Base-by-base conservation (phyloP, 2,888 invertebrate species). In the Brachypterus glaber region DNA sequence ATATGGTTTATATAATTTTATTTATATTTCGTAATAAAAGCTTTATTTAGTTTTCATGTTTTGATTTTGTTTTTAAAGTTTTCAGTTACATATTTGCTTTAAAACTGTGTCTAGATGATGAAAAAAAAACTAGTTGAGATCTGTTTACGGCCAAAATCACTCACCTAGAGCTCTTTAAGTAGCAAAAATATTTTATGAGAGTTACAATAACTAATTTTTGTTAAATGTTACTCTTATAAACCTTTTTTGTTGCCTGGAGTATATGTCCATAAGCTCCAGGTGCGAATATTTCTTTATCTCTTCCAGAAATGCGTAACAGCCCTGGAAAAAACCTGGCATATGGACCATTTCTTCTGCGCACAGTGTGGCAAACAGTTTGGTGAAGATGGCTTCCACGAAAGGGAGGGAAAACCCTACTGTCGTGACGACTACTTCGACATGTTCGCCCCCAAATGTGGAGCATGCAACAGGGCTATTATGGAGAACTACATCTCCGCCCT, bases 341-440 rank as follows among this genome's bases (percentile, higher is more conserved):
- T 95, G 57, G 96, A 97, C 65, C 96, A 96, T 69, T 97, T 97
- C 76, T 90, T 93, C 74, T 97, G 97, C 69, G 90, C 91, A 46
- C 91, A 93, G 60, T 97, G 97, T 64, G 93, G 93, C 29, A 87
- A 90, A 62, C 90, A 90, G 62, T 95, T 97, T 61, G 96, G 95
- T 8, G 95, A 96, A 55, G 93, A 95, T 45, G 96, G 96, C 25
- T 97, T 96, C 75, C 96, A 97, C 69, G 97, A 97, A 64, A 75
- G 86, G 52, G 90, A 91, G 54, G 92, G 93, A 42, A 90, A 92
- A 63, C 92, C 96, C 0, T 97, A 92, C 64, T 97, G 97, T 68
- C 82, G 89, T 54, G 82, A 83, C 46, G 96, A 96, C 63, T 97
- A 95, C 69, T 93, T 95, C 64, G 89, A 91, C 59, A 87, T 92